Percentiles rank a stretch among this genome's conserved stretches.
Evolutionary conservation across 2,113 vertebrate genomes (phyloP).

Genomic region (Xiphophorus hellerii): DNA sequence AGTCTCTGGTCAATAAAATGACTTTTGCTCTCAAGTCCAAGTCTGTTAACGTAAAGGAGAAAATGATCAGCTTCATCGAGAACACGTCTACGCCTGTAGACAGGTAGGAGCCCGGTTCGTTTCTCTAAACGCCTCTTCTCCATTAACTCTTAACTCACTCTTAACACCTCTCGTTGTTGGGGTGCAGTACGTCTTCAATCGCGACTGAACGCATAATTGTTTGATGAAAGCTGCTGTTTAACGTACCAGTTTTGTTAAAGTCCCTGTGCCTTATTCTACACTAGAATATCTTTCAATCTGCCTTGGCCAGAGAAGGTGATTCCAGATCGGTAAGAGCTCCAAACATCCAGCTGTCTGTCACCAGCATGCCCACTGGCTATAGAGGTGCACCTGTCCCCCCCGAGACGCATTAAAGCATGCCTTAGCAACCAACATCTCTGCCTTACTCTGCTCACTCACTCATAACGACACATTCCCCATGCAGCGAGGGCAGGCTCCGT

Average conservation of each 20-base stretch:
- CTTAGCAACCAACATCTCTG: conserved; percentile 37
- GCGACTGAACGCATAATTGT: background rate
- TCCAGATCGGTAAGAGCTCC: conserved; percentile 93
- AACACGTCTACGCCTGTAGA: conserved; percentile 97
- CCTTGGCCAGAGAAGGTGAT: conserved; percentile 97
- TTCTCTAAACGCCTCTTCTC: conserved; percentile 31
- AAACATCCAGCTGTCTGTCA: conserved; percentile 50
- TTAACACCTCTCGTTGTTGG: background rate
- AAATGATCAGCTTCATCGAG: conserved; percentile 99
- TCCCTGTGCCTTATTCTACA: conserved; percentile 83
- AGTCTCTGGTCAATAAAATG: conserved; percentile 99
- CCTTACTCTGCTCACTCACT: conserved; percentile 38
- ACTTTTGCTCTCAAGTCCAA: conserved; percentile 97
- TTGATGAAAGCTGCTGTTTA: background rate
- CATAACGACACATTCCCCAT: conserved; percentile 15
- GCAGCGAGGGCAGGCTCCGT: background rate
- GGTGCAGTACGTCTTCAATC: background rate
- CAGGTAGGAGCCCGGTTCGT: conserved; percentile 79
- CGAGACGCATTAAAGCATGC: conserved; percentile 62
- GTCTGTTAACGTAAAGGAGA: conserved; percentile 98
- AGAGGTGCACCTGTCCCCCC: conserved; percentile 17
- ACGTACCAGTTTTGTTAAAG: conserved; percentile 7
- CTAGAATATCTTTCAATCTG: conserved; percentile 98
- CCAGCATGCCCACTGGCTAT: conserved; percentile 70
- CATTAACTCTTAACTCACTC: background rate